Conservation (phyloP, 2,888 invertebrate genomes). For the Magallana nippona region DNA sequence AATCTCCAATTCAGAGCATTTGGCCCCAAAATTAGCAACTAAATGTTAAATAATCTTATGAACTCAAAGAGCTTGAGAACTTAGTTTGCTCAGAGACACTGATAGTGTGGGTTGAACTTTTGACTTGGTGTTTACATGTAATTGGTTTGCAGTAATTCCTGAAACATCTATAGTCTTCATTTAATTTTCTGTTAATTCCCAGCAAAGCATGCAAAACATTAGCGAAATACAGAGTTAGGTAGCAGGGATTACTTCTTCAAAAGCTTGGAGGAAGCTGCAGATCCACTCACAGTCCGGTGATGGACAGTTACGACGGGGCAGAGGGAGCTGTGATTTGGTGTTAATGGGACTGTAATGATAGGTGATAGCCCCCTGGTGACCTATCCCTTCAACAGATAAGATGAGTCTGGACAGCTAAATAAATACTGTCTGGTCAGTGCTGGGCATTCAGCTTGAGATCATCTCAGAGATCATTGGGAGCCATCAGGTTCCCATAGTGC, state of each 20-base stretch:
- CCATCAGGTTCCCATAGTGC: not conserved
- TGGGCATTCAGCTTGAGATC: not conserved
- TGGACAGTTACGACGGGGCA: conserved; percentile 25
- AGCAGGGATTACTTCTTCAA: conserved; percentile 31
- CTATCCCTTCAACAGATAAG: conserved; percentile 26
- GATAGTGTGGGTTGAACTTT: conserved; percentile 3
- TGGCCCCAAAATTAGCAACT: not conserved
- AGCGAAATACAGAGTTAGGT: not conserved
- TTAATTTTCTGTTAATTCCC: conserved; percentile 5
- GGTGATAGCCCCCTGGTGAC: conserved; percentile 26
- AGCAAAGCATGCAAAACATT: conserved; percentile 1
- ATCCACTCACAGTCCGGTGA: conserved; percentile 3
- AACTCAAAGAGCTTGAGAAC: not conserved
- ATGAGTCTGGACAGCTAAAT: conserved; percentile 33
- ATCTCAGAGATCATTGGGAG: not conserved
- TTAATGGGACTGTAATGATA: conserved; percentile 26
- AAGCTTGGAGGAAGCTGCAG: conserved; percentile 19
- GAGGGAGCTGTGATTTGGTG: conserved; percentile 4
- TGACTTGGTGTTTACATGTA: conserved; percentile 11
- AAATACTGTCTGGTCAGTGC: conserved; percentile 30
- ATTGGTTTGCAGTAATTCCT: conserved; percentile 27
- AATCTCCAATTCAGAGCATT: conserved; percentile 1
- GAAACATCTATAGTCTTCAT: not conserved
- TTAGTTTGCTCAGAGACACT: not conserved
- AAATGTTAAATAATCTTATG: not conserved